Conservation (phyloP, 1,140 invertebrate species). For the Chelonus insularis region DNA sequence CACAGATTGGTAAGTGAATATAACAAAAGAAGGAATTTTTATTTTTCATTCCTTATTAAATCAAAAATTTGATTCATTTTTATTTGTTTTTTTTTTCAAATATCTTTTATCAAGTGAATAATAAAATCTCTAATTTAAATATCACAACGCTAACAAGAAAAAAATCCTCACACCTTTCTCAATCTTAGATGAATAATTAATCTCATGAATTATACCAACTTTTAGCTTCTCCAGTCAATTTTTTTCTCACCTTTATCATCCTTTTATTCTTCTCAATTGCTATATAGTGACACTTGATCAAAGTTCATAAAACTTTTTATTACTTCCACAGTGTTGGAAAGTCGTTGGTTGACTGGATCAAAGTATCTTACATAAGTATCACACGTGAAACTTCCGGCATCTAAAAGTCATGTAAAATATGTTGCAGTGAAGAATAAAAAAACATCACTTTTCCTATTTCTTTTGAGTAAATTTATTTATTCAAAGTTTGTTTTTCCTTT, state of each 20-base stretch:
- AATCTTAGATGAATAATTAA: not conserved
- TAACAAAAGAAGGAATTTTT: too few relatives aligned
- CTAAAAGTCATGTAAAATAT: constrained; percentile 6
- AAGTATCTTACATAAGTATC: not conserved
- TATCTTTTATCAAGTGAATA: not conserved
- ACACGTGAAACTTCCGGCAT: not conserved
- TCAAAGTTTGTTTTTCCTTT: constrained; percentile 30
- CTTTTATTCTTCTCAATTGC: not conserved
- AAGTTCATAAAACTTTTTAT: not conserved
- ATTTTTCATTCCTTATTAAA: not conserved
- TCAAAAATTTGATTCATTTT: not conserved
- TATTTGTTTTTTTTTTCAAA: not conserved
- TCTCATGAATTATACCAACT: not conserved
- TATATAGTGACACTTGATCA: not conserved
- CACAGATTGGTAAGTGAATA: constrained; percentile 74
- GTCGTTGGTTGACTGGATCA: not conserved
- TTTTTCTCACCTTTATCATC: not conserved
- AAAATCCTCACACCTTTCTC: not conserved
- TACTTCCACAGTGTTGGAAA: not conserved
- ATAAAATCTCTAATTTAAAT: not conserved
- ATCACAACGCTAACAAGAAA: not conserved
- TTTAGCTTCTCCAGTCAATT: not conserved
- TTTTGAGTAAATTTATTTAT: constrained; percentile 1
- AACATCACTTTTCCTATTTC: too few relatives aligned
- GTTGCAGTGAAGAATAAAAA: not conserved